Percentiles rank a stretch among this genome's conserved stretches.
Conservation (phyloP, 1,140 invertebrate species). For the Geopemphigus sp. region DNA sequence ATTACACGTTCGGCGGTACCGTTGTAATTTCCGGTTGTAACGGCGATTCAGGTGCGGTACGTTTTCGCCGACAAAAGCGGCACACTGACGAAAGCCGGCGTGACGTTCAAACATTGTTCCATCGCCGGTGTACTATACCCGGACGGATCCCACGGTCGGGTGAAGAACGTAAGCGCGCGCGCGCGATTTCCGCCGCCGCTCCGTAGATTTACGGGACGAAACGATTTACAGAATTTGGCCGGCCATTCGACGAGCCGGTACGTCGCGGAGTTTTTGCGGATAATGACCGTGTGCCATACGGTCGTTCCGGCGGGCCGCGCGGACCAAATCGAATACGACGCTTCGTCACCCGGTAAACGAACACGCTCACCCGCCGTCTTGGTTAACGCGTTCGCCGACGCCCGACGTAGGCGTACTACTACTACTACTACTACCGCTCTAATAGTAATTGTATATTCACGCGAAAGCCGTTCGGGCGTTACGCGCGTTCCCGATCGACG, state of each 20-base stretch:
- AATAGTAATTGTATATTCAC: no score
- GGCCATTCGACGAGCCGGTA: background rate
- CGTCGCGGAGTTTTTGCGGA: slow-evolving; percentile 68
- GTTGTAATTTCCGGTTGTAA: no score
- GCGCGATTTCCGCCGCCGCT: no score
- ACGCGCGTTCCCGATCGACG: no score
- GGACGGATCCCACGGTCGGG: slow-evolving; percentile 14
- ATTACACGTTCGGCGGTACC: no score
- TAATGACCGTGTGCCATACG: slow-evolving; percentile 95
- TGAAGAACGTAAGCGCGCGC: slow-evolving; percentile 46
- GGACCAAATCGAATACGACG: slow-evolving; percentile 81
- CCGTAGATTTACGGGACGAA: no score
- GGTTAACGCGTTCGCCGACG: no score
- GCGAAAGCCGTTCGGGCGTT: no score
- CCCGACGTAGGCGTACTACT: no score
- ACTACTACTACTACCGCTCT: no score
- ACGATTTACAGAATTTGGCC: background rate
- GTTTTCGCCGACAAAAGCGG: slow-evolving; percentile 98
- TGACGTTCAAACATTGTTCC: slow-evolving; percentile 89
- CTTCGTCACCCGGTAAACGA: slow-evolving; percentile 83
- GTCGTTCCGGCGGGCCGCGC: slow-evolving; percentile 82
- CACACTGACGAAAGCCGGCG: slow-evolving; percentile 93
- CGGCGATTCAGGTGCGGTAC: slow-evolving; percentile 80
- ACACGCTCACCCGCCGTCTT: no score
- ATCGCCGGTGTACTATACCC: slow-evolving; percentile 74